These are phyloP conservation scores for Carollia perspicillata DNA, from an alignment of 2,113 vertebrate species.

Conservation along the genomic window DNA sequence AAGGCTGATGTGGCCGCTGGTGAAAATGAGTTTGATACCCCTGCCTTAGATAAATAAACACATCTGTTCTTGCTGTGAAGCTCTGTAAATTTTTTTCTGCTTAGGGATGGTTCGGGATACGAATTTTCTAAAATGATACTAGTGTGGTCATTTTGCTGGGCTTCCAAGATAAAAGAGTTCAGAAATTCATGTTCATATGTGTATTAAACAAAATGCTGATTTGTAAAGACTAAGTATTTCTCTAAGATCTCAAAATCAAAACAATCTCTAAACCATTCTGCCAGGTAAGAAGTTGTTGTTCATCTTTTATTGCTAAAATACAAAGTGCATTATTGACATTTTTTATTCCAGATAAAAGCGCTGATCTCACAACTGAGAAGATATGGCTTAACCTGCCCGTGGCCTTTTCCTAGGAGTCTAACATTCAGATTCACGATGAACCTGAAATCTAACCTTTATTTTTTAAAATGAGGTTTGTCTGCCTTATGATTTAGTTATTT, in stretches of 20 bases:
- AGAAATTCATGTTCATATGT: neutral
- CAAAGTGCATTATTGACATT: neutral
- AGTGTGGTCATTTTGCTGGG: neutral
- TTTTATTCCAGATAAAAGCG: neutral
- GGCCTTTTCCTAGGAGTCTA: neutral
- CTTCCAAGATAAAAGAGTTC: neutral
- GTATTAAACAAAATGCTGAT: neutral
- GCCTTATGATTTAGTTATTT: conserved; percentile 9
- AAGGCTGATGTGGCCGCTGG: no score
- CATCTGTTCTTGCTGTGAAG: neutral
- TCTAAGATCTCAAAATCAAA: neutral
- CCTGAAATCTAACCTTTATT: neutral
- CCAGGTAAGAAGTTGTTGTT: neutral
- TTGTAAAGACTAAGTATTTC: neutral
- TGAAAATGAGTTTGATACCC: no score
- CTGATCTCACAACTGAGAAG: neutral
- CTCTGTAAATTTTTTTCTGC: neutral
- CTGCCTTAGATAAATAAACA: neutral
- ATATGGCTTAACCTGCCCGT: neutral
- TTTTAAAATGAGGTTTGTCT: neutral
- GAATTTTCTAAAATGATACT: neutral
- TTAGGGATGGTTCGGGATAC: neutral
- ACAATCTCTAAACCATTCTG: neutral
- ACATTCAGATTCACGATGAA: neutral
- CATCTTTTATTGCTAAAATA: neutral